A percentile compares a stretch with the other conserved stretches of the same genome.
phyloP scores from a whole-genome alignment of 2,113 vertebrate species.

The Arenaria interpres region DNA sequence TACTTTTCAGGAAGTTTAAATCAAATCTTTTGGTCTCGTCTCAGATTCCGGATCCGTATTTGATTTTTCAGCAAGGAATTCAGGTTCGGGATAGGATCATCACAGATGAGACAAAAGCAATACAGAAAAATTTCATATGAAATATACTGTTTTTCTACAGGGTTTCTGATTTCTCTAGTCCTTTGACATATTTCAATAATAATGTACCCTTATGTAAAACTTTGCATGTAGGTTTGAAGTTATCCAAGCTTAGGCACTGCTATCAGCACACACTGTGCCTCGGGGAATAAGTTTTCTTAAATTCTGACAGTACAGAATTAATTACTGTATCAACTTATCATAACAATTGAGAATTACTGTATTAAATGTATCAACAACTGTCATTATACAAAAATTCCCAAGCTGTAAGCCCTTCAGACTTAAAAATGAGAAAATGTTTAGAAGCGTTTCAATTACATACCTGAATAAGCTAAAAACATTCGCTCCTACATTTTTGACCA shows the following conservation, averaged over 20 bases:
- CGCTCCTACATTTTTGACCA: not conserved
- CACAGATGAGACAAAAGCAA: conserved; percentile 58
- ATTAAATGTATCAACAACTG: not conserved
- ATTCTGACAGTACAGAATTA: not conserved
- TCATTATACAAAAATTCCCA: not conserved
- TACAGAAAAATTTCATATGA: not conserved
- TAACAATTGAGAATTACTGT: not conserved
- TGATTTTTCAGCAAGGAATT: conserved; percentile 69
- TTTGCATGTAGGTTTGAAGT: not conserved
- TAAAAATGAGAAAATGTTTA: not conserved
- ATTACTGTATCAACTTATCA: not conserved
- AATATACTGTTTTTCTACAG: not conserved
- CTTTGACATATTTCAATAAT: not conserved
- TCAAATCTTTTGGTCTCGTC: not conserved
- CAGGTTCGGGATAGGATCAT: conserved; percentile 81
- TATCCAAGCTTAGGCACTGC: not conserved
- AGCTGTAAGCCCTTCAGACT: not conserved
- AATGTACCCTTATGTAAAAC: not conserved
- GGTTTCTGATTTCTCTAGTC: not conserved
- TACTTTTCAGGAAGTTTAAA: not conserved
- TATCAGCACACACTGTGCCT: not conserved
- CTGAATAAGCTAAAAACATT: not conserved
- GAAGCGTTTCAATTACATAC: not conserved
- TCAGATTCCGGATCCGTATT: conserved; percentile 80
- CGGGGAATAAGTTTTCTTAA: not conserved